Conservation (phyloP, 1,140 invertebrate species). For the Philopotamus ludificatus region DNA sequence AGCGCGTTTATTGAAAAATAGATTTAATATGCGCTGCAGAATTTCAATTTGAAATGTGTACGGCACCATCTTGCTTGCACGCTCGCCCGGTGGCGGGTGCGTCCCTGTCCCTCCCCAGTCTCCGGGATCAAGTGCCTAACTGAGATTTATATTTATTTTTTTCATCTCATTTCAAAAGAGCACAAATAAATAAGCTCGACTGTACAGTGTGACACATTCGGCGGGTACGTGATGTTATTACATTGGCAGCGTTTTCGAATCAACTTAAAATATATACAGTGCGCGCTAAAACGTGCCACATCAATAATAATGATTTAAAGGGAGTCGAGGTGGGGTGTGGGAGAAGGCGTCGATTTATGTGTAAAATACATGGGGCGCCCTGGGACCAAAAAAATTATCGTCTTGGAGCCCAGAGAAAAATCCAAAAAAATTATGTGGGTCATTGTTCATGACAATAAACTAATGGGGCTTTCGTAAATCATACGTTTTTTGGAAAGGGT, state of each 20-base stretch:
- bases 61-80: not conserved
- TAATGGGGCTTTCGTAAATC: no score
- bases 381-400: no score
- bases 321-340: no score
- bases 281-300: not conserved
- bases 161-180: constrained; percentile 17
- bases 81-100: not conserved
- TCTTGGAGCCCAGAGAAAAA: no score
- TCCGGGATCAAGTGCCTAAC: not conserved
- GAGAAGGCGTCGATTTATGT: no score
- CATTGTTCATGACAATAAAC: no score
- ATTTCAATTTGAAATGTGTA: constrained; percentile 35
- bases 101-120: not conserved
- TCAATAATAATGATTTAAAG: not conserved
- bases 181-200: constrained; percentile 23
- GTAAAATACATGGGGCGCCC: no score
- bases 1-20: constrained; percentile 37
- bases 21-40: constrained; percentile 37
- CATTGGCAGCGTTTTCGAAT: not conserved
- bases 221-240: constrained; percentile 28
- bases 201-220: constrained; percentile 6
- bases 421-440: no score
- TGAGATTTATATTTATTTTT: constrained; percentile 28
- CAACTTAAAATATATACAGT: not conserved
- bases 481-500: no score